Evolutionary conservation across 2,797 vertebrate species (phyloP).

Genomic region (Notamacropus eugenii): DNA sequence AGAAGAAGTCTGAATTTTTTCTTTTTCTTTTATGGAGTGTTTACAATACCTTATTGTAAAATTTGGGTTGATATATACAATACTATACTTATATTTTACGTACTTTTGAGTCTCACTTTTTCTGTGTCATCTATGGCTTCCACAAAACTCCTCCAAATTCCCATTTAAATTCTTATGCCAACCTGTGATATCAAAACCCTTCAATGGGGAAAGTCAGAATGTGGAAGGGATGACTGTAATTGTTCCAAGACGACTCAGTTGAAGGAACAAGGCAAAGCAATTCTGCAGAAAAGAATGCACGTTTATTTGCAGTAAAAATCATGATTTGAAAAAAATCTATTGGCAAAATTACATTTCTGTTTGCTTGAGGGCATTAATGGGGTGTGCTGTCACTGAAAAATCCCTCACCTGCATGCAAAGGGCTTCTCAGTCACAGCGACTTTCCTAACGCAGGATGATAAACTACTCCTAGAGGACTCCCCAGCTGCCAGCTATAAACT

Average conservation of each 20-base stretch:
- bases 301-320: conserved; percentile 91
- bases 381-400: conserved; percentile 85
- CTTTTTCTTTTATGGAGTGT: background rate
- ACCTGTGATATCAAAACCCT: background rate
- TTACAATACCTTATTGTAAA: background rate
- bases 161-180: background rate
- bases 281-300: conserved; percentile 86
- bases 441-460: conserved; percentile 73
- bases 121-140: background rate
- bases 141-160: background rate
- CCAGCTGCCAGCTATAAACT: conserved; percentile 61
- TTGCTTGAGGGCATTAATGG: conserved; percentile 79
- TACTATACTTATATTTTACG: background rate
- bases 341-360: conserved; percentile 88
- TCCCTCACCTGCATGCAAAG: conserved; percentile 89
- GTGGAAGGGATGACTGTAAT: background rate
- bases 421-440: conserved; percentile 86
- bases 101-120: background rate
- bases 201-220: background rate
- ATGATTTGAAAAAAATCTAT: conserved; percentile 85
- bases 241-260: background rate
- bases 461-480: conserved; percentile 61
- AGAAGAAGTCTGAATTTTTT: background rate
- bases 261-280: conserved; percentile 1
- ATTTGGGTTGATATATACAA: background rate